Percentiles rank a stretch among this genome's conserved stretches.
These are phyloP conservation scores for Stylophora pistillata DNA, from an alignment of 64 coral and sea anemone species.

Conservation along the genomic window DNA sequence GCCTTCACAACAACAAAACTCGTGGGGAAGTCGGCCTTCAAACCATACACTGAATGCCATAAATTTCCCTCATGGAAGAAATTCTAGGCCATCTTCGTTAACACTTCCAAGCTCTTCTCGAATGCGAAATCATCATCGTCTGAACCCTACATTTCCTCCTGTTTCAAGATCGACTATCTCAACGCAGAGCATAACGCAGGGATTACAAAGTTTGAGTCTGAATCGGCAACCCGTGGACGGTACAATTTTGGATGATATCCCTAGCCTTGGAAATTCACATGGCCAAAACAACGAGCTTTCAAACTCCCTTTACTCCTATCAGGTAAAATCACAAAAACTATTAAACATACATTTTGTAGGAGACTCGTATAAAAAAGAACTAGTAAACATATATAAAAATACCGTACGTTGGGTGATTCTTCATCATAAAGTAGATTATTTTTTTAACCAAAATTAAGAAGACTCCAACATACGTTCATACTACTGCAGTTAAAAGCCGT, in stretches of 20 bases:
- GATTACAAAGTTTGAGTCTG: slow-evolving; percentile 80
- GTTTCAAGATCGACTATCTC: slow-evolving; percentile 68
- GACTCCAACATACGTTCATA: not conserved
- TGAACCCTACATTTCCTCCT: slow-evolving; percentile 42
- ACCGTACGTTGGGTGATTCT: not conserved
- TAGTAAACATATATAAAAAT: not conserved
- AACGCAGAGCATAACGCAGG: slow-evolving; percentile 91
- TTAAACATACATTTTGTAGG: not conserved
- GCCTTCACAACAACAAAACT: slow-evolving; percentile 68
- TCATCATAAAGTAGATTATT: not conserved
- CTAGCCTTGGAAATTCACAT: slow-evolving; percentile 91
- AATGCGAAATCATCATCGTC: slow-evolving; percentile 68
- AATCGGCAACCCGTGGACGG: slow-evolving; percentile 86
- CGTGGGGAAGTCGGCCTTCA: slow-evolving; percentile 68
- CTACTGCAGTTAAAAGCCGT: not conserved
- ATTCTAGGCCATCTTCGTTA: slow-evolving; percentile 57
- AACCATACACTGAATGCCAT: slow-evolving; percentile 46
- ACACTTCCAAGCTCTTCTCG: slow-evolving; percentile 58
- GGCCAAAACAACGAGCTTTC: slow-evolving; percentile 86
- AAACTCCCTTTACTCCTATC: slow-evolving; percentile 87
- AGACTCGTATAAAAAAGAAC: slow-evolving; percentile 10
- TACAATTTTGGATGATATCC: slow-evolving; percentile 88
- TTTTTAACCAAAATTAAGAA: not conserved
- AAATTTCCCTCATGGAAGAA: slow-evolving; percentile 54
- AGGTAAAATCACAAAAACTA: slow-evolving; percentile 51